phyloP scores from a whole-genome alignment of 2,888 invertebrate species.

The Caprella mutica region DNA sequence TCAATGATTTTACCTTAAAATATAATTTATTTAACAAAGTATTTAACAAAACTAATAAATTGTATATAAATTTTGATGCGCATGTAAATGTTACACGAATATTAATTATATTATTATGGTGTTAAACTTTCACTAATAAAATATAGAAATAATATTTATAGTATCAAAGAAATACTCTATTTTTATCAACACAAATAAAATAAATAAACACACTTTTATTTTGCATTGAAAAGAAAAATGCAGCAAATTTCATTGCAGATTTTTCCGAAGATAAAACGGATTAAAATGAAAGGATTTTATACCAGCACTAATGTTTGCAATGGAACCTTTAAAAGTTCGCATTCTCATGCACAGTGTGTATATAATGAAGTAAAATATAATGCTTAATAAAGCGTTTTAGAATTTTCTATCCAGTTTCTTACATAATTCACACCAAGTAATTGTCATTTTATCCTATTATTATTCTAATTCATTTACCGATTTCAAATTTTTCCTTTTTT shows the following conservation, averaged over 20 bases:
- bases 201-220: background rate
- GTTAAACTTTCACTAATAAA: conserved; percentile 4
- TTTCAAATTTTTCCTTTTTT: background rate
- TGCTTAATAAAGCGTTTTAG: too few species aligned
- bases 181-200: background rate
- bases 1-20: too few species aligned
- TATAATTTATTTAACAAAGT: too few species aligned
- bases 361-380: background rate
- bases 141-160: conserved; percentile 1
- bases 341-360: background rate
- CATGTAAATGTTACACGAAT: too few species aligned
- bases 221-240: background rate
- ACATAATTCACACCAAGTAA: background rate
- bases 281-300: conserved; percentile 9
- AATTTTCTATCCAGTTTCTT: background rate
- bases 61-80: too few species aligned
- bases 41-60: too few species aligned
- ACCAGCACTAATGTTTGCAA: conserved; percentile 1
- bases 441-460: background rate
- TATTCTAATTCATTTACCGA: background rate
- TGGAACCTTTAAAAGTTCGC: background rate
- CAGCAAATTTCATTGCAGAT: background rate
- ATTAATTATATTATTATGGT: too few species aligned
- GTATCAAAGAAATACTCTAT: background rate
- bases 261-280: background rate